Evolutionary conservation across 2,888 invertebrate species (phyloP), one percentile per base, ranked within the genome.

Genomic region (Charanyca ferruginea): DNA sequence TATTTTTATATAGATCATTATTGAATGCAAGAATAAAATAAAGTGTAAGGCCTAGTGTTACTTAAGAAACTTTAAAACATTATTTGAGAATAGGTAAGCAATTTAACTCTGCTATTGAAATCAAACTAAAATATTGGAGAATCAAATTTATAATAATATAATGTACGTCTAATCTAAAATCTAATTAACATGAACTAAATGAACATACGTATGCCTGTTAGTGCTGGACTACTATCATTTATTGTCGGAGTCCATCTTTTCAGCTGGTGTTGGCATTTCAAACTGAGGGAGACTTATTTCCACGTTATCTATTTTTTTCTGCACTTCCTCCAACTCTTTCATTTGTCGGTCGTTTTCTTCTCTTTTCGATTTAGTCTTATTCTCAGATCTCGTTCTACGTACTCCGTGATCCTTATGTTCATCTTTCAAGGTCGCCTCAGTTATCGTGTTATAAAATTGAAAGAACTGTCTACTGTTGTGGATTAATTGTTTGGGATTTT

Each of bases 291-390:
- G 5, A 6, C 22, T 42, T 2, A 87, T 53, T 25, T 80, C 61
- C 0, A 87, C 81, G 18, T 72, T 71, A 4, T 89, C 84, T 7
- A 89, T 69, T 65, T 85, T 89, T 47, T 42, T 85, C 16, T 89
- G 84, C 9, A 90, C 79, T 58, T 84, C 84, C 3, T 85, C 86
- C 7, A 90, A 64, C 48, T 87, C 83, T 58, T 87, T 87, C 9
- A 87, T 41, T 38, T 85, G 84, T 25, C 82, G 83, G 0, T 85
- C 77, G 25, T 60, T 78, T 0, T 85, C 68, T 25, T 84, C 71
- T 70, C 85, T 83, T 72, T 73, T 85, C 57, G 61, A 13, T 1
- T 2, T 16, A 1, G 3, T 38, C 38, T 16, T 38, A 3, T 0
- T 0, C 2, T 38, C 38, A 38, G 16, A 13, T 16, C 38, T 38